phyloP scores from a whole-genome alignment of 1,140 invertebrate genomes.

The Zaprionus tsacasi region DNA sequence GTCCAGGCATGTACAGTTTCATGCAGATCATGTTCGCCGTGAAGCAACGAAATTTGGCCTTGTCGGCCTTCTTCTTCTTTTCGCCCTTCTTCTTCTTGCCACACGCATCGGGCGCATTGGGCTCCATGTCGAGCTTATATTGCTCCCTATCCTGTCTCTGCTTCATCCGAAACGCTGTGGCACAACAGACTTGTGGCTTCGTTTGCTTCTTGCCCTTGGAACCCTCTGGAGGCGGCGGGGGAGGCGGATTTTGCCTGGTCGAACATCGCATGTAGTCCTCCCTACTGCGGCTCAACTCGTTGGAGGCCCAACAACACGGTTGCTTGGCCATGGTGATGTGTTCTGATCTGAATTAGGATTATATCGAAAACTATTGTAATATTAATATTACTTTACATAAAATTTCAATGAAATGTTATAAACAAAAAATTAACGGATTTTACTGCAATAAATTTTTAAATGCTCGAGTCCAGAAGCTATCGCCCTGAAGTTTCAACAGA shows the following conservation, averaged over 20 bases:
- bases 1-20: slow-evolving; percentile 60
- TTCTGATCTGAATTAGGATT: neutral
- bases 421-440: slow-evolving; percentile 55
- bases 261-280: slow-evolving; percentile 57
- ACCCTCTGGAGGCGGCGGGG: neutral
- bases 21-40: slow-evolving; percentile 50
- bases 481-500: slow-evolving; percentile 69
- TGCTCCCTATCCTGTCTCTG: slow-evolving; percentile 19
- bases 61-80: slow-evolving; percentile 47
- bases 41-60: slow-evolving; percentile 30
- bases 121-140: neutral
- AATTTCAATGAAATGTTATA: slow-evolving; percentile 47
- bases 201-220: slow-evolving; percentile 10
- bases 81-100: neutral
- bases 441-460: slow-evolving; percentile 51
- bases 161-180: slow-evolving; percentile 34
- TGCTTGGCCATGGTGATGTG: slow-evolving; percentile 14
- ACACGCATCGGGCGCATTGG: neutral
- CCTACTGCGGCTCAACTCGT: slow-evolving; percentile 21
- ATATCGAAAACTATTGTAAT: neutral
- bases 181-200: slow-evolving; percentile 41
- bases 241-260: slow-evolving; percentile 11
- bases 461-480: slow-evolving; percentile 50
- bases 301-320: slow-evolving; percentile 42
- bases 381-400: neutral